Percentiles rank a stretch among this genome's conserved stretches.
Evolutionary conservation across 2,797 vertebrate genomes (phyloP).

Genomic region (Lepidocolaptes lacrymiger): DNA sequence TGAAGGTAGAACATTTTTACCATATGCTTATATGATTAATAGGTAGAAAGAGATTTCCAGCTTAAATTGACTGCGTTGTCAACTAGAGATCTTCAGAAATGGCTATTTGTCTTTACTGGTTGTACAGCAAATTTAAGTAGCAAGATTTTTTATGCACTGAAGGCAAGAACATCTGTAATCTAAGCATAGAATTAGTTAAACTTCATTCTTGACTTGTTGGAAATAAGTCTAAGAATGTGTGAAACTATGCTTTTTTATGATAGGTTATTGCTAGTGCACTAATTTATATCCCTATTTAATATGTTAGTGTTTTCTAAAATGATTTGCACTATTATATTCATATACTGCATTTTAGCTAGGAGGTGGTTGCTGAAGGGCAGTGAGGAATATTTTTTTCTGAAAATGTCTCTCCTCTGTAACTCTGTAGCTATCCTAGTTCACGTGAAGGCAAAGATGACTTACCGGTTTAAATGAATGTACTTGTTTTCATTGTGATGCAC

Average conservation of each 20-base stretch:
- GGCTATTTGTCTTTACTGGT: not conserved
- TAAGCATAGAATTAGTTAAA: not conserved
- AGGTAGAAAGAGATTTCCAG: not conserved
- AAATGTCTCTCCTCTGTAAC: not conserved
- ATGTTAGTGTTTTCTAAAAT: not conserved
- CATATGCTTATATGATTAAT: not conserved
- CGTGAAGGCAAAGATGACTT: not conserved
- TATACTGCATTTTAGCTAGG: not conserved
- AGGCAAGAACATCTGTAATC: not conserved
- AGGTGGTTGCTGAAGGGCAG: not conserved
- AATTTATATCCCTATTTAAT: not conserved
- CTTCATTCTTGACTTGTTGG: not conserved
- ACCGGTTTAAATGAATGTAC: not conserved
- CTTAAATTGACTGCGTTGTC: not conserved
- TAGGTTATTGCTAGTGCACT: not conserved
- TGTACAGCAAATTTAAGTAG: not conserved
- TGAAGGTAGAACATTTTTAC: not conserved
- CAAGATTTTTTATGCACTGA: not conserved
- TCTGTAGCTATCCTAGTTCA: not conserved
- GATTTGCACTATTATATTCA: not conserved
- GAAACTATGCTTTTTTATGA: not conserved
- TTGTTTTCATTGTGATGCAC: not conserved
- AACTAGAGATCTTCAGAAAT: not conserved
- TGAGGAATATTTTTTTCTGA: not conserved
- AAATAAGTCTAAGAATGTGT: not conserved